These are phyloP conservation scores for Monoplex corrugatus DNA, from an alignment of 2,888 invertebrate genomes.

Conservation along the genomic window DNA sequence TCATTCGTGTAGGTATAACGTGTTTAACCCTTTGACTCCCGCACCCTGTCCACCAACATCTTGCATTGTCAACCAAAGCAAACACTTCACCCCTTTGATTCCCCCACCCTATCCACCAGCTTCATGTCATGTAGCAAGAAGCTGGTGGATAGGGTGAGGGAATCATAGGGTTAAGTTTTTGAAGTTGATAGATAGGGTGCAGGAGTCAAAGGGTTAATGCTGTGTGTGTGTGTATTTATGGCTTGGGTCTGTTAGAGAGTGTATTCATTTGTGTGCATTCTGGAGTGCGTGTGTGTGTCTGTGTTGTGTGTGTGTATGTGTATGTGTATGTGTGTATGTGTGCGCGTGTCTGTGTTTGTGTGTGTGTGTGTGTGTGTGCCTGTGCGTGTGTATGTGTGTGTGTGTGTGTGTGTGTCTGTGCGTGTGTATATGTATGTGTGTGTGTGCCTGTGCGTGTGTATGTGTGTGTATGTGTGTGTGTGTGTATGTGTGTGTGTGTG, in stretches of 20 bases:
- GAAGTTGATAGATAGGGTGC: too few relatives aligned
- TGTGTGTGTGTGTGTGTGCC: background rate
- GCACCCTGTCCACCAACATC: too few relatives aligned
- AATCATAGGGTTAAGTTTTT: too few relatives aligned
- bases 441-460: background rate
- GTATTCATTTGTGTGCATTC: background rate
- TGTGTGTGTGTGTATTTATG: background rate
- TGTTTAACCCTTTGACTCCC: too few relatives aligned
- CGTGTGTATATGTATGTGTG: slow-evolving; percentile 12
- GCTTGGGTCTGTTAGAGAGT: background rate
- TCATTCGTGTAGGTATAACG: too few relatives aligned
- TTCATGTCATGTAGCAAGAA: too few relatives aligned
- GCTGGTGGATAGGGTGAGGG: too few relatives aligned
- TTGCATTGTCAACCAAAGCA: too few relatives aligned
- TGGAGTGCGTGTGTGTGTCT: background rate
- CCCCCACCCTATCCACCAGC: too few relatives aligned
- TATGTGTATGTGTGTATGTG: slow-evolving; percentile 1
- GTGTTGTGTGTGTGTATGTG: slow-evolving; percentile 17
- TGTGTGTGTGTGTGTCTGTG: background rate
- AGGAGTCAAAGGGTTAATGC: too few relatives aligned
- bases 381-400: background rate
- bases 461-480: slow-evolving; percentile 21
- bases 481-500: slow-evolving; percentile 25
- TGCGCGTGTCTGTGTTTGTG: slow-evolving; percentile 13
- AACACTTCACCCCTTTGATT: too few relatives aligned